These are phyloP conservation scores for Eublepharis macularius DNA, from an alignment of 2,113 vertebrate genomes.

Conservation along the genomic window DNA sequence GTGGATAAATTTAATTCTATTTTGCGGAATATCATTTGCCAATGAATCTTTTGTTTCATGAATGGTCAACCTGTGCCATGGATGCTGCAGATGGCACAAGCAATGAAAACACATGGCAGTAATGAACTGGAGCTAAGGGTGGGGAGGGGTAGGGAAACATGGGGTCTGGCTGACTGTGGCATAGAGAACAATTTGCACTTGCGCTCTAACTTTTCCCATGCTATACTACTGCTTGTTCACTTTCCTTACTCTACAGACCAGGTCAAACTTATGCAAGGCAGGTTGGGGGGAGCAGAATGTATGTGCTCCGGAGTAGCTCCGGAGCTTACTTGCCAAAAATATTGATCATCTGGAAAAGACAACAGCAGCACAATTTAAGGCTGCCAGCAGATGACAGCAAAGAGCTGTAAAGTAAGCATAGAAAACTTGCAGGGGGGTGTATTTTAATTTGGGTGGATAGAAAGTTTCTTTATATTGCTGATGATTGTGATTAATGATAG, in stretches of 20 bases:
- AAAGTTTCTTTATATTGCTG: no score
- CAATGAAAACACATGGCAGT: no score
- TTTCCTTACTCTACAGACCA: neutral
- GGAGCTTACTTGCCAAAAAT: neutral
- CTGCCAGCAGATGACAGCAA: conserved; percentile 64
- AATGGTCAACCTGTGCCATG: no score
- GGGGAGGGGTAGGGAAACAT: neutral
- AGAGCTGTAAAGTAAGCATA: conserved; percentile 41
- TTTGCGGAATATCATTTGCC: neutral
- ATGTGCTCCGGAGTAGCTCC: neutral
- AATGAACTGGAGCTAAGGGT: neutral
- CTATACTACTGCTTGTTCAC: neutral
- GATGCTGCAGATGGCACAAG: no score
- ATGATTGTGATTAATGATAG: no score
- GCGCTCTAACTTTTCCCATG: neutral
- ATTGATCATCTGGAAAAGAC: fast-evolving
- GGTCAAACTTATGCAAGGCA: neutral
- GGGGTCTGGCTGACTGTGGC: neutral
- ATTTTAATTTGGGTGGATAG: no score
- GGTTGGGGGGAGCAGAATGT: neutral
- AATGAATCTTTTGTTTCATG: no score
- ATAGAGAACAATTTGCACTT: neutral
- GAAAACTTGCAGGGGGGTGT: neutral
- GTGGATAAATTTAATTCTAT: neutral
- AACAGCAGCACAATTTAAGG: neutral